Evolutionary conservation across 2,888 invertebrate species (phyloP), one percentile per base, ranked within the genome.

Genomic region (Petrolisthes manimaculis): DNA sequence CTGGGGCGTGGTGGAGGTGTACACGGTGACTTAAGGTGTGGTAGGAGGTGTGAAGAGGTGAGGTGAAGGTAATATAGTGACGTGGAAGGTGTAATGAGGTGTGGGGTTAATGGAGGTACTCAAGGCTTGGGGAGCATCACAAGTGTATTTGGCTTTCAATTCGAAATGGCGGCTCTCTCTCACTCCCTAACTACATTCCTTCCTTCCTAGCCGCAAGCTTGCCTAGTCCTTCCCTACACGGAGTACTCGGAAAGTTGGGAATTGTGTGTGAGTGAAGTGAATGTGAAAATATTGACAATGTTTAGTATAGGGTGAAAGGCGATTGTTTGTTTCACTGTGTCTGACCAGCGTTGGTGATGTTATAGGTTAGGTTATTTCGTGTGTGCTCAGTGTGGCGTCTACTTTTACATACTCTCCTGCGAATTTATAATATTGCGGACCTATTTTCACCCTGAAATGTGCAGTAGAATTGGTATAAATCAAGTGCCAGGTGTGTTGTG

Each of bases 141-240:
- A 53, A 18, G 37, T 37, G 54, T 84, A 84, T 78, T 77, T 78
- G 56, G 37, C 84, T 78, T 18, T n/a, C 51, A 84, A 77, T 51
- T 86, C 82, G 86, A 74, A 86, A 86, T 86, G 86, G 86, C 86
- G 86, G 86, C 86, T 71, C 18, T 14, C 9, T 82, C 53, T 12
- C 24, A 24, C 5, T 61, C 6, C 71, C 51, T 71, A n/a, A 2
- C 8, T 55, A 2, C 18, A 24, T 53, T 55, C 51, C 24, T 12
- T 18, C 9, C 18, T 69, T 4, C 3, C 14, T 67, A 67, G n/a
- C n/a, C n/a, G 69, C 8, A 54, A n/a, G 6, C 3, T 9, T 14
- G 4, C 53, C 9, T 1, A 71, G 24, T 83, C 12, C 21, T n/a
- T 18, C 79, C 79, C n/a, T 5, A 24, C 56, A 53, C 9, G 69